Base-by-base conservation (phyloP, 2,113 vertebrate genomes). In the Melanocharis versteri region DNA sequence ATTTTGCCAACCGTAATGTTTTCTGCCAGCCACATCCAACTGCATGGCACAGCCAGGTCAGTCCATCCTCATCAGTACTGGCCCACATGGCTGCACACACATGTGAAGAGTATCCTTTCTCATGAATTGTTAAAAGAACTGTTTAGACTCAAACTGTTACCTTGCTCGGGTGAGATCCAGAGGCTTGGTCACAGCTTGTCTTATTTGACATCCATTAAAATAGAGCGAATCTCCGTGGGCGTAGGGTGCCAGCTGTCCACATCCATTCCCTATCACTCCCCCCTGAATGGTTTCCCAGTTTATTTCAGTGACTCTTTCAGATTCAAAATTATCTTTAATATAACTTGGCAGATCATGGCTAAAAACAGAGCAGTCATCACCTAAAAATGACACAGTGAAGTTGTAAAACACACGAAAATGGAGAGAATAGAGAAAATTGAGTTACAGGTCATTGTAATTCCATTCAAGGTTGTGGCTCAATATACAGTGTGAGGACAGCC, bases 281-380 rank as follows among this genome's bases (percentile, higher is more conserved):
- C 99, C 99, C 90, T 99, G 99, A 96, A 99, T 99, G 61, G 98
- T 98, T 97, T 99, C 99, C 99, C 99, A 99, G 97, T 99, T 99
- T 97, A 99, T 98, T 96, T 98, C 98, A 31, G 99, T 99, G 84
- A 99, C 98, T 56, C 97, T 97, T 81, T 98, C 98, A 2, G 99
- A 99, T 97, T 99, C 99, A 97, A 99, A 99, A 96, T 99, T 99
- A 95, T 99, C 99, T 98, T 99, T 99, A 97, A 99, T 99, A 61
- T 98, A 99, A 97, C 98, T 99, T 87, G 99, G 98, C 92, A 99
- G 98, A 87, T 99, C 99, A 26, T 98, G 98, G 98, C 96, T 98
- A 90, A 98, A 99, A 83, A 99, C 94, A 85, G 99, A 99, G 97
- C 99, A 99, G 94, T 99, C 99, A 24, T 99, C 99, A 51, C 99